phyloP scores from a whole-genome alignment of 2,888 invertebrate species.

The Caenorhabditis zanzibari region DNA sequence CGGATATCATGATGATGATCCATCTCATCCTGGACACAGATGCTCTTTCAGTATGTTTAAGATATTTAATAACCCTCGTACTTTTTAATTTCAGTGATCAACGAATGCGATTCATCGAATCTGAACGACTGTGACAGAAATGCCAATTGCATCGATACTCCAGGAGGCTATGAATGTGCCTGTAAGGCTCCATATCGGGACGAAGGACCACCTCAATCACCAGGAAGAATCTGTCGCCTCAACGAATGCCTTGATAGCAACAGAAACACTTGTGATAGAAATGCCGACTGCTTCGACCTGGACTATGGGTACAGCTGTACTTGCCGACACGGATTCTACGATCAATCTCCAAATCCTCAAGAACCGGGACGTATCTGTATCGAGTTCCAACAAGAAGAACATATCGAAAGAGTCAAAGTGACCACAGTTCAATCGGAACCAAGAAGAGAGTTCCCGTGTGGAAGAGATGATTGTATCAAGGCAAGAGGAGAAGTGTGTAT shows the following conservation, averaged over 20 bases:
- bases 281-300: constrained; percentile 80
- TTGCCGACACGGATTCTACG: constrained; percentile 80
- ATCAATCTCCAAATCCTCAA: constrained; percentile 78
- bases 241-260: constrained; percentile 79
- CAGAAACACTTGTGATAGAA: constrained; percentile 79
- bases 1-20: constrained; percentile 82
- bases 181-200: constrained; percentile 80
- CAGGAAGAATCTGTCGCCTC: constrained; percentile 80
- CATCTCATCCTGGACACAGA: constrained; percentile 79
- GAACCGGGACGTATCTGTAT: constrained; percentile 81
- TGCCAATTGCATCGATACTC: constrained; percentile 81
- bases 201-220: constrained; percentile 70
- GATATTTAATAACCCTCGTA: background rate
- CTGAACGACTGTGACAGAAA: constrained; percentile 83
- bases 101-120: constrained; percentile 82
- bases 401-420: constrained; percentile 53
- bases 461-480: constrained; percentile 72
- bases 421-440: constrained; percentile 35
- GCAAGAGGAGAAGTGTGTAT: constrained; percentile 80
- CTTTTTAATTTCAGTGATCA: constrained; percentile 76
- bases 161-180: constrained; percentile 80
- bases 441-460: constrained; percentile 75
- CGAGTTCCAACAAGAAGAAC: constrained; percentile 70
- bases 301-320: constrained; percentile 79
- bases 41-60: constrained; percentile 78